phyloP scores from a whole-genome alignment of 2,113 vertebrate species.

The Corydoras maculifer region DNA sequence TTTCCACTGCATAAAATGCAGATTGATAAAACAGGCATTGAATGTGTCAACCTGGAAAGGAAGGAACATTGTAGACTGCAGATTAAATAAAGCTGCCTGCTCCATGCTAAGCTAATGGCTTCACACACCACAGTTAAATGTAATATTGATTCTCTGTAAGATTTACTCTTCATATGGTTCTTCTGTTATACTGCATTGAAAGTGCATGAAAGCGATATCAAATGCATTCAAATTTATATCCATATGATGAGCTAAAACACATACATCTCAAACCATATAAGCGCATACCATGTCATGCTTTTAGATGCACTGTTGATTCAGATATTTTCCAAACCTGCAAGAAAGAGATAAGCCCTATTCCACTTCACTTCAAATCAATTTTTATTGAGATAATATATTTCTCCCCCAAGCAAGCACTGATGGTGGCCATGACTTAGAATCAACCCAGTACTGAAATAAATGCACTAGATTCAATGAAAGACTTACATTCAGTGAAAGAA shows the following conservation, averaged over 20 bases:
- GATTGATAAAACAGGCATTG: slow-evolving; percentile 58
- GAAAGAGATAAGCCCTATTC: slow-evolving; percentile 35
- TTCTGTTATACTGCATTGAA: slow-evolving; percentile 7
- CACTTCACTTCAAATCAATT: slow-evolving; percentile 50
- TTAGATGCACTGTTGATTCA: not conserved
- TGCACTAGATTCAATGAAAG: too few relatives aligned
- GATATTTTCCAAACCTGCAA: slow-evolving; percentile 42
- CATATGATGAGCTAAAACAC: slow-evolving; percentile 7
- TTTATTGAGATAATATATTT: slow-evolving; percentile 51
- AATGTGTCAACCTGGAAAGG: slow-evolving; percentile 56
- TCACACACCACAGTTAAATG: slow-evolving; percentile 60
- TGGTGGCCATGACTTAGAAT: slow-evolving; percentile 56
- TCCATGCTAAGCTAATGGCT: slow-evolving; percentile 59
- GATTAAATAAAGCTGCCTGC: slow-evolving; percentile 65
- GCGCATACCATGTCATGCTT: slow-evolving; percentile 1
- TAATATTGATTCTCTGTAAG: slow-evolving; percentile 56
- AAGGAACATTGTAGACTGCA: slow-evolving; percentile 58
- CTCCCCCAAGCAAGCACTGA: slow-evolving; percentile 47
- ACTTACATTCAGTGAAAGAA: too few relatives aligned
- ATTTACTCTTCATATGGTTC: slow-evolving; percentile 51
- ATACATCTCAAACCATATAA: not conserved
- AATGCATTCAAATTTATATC: slow-evolving; percentile 14
- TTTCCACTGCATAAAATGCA: slow-evolving; percentile 9
- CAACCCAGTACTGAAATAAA: slow-evolving; percentile 53
- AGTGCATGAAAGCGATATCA: slow-evolving; percentile 10